Base-by-base conservation (phyloP, 2,888 invertebrate species). In the Platypus cylindrus region DNA sequence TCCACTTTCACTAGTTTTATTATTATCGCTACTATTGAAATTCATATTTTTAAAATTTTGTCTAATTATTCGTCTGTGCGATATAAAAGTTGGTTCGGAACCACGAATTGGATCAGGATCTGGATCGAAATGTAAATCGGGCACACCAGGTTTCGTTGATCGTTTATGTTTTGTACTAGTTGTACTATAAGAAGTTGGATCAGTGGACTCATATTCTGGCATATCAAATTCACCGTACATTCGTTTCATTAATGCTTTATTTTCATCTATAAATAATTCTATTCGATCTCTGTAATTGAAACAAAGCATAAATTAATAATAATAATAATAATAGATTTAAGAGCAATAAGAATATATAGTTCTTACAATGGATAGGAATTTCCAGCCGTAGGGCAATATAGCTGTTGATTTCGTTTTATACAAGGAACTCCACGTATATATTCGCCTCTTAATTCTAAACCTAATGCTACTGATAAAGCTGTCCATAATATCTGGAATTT, bases 201-300 rank as follows among this genome's bases (percentile, higher is more conserved):
- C 67, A 37, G 64, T 27, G 37, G 9, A 36, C 11, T 37, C 44
- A 33, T 43, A 48, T 18, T 49, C 47, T 0, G 48, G 68, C 69
- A 76, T 73, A 45, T 75, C 73, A 55, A 90, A 90, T 49, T 89
- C 86, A 0, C 91, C 91, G 57, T 89, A 90, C 91, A 91, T 91
- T 40, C 90, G 71, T 55, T 85, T 80, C 73, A 90, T 89, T 47
- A 91, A 60, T 35, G 90, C 90, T 62, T 91, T 91, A 60, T 91
- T 91, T 60, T 91, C 89, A 55, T 91, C 90, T 54, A 91, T 91
- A 64, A 90, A 91, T 44, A 73, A 70, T 59, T 90, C 89, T 60
- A 91, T 91, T 58, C 81, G 77, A 46, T 87, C 86, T 63, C 90
- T 91, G 67, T 15, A 27, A 27, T 27, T 25, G 5, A 25, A 25